phyloP scores from a whole-genome alignment of 2,888 invertebrate species.

The Orchesellides sinensis region DNA sequence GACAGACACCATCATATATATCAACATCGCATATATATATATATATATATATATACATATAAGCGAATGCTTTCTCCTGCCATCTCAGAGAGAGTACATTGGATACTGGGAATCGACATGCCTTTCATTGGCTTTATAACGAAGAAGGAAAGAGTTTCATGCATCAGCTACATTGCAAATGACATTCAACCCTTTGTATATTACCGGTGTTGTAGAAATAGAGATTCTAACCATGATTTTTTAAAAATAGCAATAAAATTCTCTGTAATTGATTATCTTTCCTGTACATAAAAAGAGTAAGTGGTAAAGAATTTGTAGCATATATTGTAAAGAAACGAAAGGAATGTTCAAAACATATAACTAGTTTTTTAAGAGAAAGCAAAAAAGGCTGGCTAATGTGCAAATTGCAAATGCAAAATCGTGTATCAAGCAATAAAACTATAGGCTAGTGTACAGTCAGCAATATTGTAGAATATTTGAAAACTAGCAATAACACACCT shows the following conservation, averaged over 20 bases:
- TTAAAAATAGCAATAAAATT: no score
- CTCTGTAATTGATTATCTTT: no score
- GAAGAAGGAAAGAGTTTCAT: background rate
- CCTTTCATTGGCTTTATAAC: background rate
- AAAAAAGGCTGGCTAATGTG: conserved; percentile 57
- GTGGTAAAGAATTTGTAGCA: no score
- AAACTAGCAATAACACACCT: background rate
- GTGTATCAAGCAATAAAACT: conserved; percentile 69
- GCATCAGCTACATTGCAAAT: conserved; percentile 26
- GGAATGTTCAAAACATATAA: background rate
- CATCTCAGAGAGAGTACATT: background rate
- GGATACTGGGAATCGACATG: background rate
- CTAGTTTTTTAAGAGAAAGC: background rate
- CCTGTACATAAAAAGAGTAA: no score
- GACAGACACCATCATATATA: no score
- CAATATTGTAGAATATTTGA: conserved; percentile 15
- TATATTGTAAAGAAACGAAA: background rate
- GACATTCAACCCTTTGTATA: conserved; percentile 60
- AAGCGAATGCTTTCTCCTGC: background rate
- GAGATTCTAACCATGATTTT: background rate
- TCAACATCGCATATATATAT: no score
- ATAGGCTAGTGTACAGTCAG: conserved; percentile 11
- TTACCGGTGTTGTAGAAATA: background rate
- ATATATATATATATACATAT: background rate
- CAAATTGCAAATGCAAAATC: conserved; percentile 62